A percentile compares a stretch with the other conserved stretches of the same genome.
Conservation (phyloP, 1,140 invertebrate genomes). For the Drosophila funebris region DNA sequence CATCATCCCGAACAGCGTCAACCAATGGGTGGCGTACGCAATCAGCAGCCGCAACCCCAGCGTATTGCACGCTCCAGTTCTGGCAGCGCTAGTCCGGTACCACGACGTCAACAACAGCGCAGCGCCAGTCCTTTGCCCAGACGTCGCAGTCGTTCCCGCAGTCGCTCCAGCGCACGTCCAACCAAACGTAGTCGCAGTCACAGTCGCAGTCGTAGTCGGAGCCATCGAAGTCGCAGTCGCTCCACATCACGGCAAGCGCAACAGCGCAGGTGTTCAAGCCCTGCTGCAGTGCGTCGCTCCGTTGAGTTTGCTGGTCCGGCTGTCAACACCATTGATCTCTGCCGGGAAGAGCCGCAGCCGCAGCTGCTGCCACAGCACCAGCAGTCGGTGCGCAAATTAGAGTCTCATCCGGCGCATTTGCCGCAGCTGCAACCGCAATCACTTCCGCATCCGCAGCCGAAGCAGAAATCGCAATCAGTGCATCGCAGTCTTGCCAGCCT, state of each 20-base stretch:
- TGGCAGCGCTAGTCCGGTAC: slow-evolving; percentile 43
- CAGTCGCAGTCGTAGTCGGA: slow-evolving; percentile 59
- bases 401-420: slow-evolving; percentile 6
- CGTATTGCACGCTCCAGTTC: slow-evolving; percentile 43
- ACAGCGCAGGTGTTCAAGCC: slow-evolving; percentile 50
- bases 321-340: slow-evolving; percentile 79
- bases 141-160: slow-evolving; percentile 23
- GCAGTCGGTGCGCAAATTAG: slow-evolving; percentile 35
- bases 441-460: slow-evolving; percentile 21
- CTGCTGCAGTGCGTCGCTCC: slow-evolving; percentile 60
- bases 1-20: slow-evolving; percentile 32
- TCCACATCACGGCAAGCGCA: slow-evolving; percentile 50
- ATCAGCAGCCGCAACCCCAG: slow-evolving; percentile 39
- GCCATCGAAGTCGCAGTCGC: slow-evolving; percentile 56
- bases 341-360: slow-evolving; percentile 84
- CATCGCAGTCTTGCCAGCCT: slow-evolving; percentile 85
- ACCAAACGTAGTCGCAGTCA: slow-evolving; percentile 45
- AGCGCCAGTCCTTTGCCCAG: slow-evolving; percentile 19
- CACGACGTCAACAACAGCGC: slow-evolving; percentile 30
- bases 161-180: slow-evolving; percentile 28
- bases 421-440: slow-evolving; percentile 82
- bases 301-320: slow-evolving; percentile 69
- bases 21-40: slow-evolving; percentile 5
- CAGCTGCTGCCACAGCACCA: slow-evolving; percentile 75
- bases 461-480: slow-evolving; percentile 18